Conservation (phyloP, 2,113 vertebrate species). For the Thamnaconus septentrionalis region DNA sequence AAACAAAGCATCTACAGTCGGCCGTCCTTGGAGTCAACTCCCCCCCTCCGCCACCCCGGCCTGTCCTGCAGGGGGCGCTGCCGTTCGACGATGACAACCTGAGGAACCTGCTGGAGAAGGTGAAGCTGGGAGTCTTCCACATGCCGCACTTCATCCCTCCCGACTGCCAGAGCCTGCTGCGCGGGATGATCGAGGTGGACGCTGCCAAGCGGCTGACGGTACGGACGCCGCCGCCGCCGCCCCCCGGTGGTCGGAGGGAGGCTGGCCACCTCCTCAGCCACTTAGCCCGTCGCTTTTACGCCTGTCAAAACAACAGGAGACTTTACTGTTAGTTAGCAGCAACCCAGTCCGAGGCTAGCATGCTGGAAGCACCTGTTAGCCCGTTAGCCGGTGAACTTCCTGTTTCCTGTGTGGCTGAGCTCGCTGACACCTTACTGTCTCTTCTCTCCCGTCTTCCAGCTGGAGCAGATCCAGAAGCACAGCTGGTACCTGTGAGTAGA, state of each 20-base stretch:
- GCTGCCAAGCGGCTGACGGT: constrained; percentile 92
- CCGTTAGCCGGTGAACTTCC: no score
- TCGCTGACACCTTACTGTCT: neutral
- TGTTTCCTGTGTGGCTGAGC: neutral
- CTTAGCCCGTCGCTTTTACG: no score
- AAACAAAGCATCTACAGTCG: neutral
- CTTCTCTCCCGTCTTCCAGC: constrained; percentile 78
- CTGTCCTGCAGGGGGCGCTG: constrained; percentile 72
- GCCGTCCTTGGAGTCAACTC: neutral
- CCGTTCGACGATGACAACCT: constrained; percentile 90
- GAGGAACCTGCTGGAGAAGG: constrained; percentile 84
- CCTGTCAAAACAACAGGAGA: no score
- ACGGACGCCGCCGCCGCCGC: neutral
- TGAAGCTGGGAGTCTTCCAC: constrained; percentile 89
- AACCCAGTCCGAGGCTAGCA: no score
- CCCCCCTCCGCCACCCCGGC: neutral
- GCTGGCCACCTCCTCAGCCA: no score
- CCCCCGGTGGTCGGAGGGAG: neutral
- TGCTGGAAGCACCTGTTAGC: no score
- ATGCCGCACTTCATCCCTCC: constrained; percentile 96
- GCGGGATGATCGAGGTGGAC: constrained; percentile 95
- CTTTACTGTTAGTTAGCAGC: no score
- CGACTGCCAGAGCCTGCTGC: constrained; percentile 91
- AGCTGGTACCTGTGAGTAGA: constrained; percentile 98
- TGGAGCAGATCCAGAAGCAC: constrained; percentile 99